Evolutionary conservation across 2,797 vertebrate species (phyloP).

Genomic region (Notolabrus celidotus): DNA sequence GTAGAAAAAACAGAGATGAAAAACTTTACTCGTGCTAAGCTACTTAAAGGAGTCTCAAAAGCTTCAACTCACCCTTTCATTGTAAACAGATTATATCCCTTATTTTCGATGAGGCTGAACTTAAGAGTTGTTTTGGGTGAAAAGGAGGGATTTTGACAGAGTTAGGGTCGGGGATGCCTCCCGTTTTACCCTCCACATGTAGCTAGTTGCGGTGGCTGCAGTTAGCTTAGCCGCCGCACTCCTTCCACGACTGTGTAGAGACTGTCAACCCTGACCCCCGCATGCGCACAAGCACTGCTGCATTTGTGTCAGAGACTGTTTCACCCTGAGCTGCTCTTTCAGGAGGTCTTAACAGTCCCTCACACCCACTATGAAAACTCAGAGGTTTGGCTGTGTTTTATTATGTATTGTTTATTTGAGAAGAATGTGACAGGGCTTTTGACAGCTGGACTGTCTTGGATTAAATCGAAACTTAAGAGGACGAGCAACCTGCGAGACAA

Average conservation of each 20-base stretch:
- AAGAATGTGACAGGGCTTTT: no score
- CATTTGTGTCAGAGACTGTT: fast-evolving
- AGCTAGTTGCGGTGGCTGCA: constrained; percentile 79
- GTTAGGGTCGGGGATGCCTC: constrained; percentile 83
- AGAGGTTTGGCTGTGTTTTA: no score
- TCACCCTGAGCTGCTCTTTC: constrained; percentile 25
- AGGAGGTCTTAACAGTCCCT: constrained; percentile 3
- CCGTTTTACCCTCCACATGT: constrained; percentile 90
- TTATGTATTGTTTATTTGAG: no score
- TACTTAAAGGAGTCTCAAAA: constrained; percentile 67
- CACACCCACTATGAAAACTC: not conserved
- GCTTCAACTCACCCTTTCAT: constrained; percentile 90
- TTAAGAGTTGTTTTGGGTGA: constrained; percentile 67
- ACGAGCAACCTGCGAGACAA: not conserved
- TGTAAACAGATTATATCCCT: constrained; percentile 78
- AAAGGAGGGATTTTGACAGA: constrained; percentile 74
- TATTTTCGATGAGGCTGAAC: constrained; percentile 68
- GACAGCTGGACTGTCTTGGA: no score
- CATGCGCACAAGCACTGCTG: constrained; percentile 66
- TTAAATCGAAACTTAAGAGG: no score
- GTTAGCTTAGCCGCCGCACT: constrained; percentile 82
- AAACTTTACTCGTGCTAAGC: constrained; percentile 83
- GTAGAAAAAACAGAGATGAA: constrained; percentile 76
- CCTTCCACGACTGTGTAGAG: constrained; percentile 78
- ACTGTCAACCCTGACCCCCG: constrained; percentile 83